Percentiles rank a stretch among this genome's conserved stretches.
phyloP scores from a whole-genome alignment of 2,113 vertebrate genomes.

The Serilophus lunatus region DNA sequence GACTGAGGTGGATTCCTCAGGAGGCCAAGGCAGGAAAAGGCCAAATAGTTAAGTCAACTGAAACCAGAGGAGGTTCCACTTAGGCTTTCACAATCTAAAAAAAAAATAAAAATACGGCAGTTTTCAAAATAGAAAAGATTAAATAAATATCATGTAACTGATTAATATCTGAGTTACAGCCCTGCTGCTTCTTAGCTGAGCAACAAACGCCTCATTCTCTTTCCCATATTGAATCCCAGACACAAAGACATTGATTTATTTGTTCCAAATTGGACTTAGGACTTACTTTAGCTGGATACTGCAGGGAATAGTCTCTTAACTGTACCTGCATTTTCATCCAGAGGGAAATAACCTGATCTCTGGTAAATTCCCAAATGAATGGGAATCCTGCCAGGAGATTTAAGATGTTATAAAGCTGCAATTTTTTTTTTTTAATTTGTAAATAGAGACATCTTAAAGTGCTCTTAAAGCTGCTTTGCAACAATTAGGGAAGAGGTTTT shows the following conservation, averaged over 20 bases:
- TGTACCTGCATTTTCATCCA: neutral
- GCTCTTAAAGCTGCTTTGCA: constrained; percentile 7
- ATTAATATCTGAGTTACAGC: neutral
- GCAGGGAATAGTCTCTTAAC: neutral
- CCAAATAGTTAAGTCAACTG: neutral
- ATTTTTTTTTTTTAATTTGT: neutral
- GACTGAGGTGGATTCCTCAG: neutral
- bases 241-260: neutral
- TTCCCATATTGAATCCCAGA: neutral
- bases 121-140: neutral
- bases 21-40: neutral
- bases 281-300: neutral
- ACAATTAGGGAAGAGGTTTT: constrained; percentile 15
- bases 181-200: neutral
- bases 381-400: neutral
- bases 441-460: constrained; percentile 21
- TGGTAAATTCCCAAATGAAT: neutral
- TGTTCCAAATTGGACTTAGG: neutral
- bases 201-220: neutral
- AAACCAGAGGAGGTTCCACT: neutral
- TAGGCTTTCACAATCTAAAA: neutral
- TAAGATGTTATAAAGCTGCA: neutral
- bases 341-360: neutral
- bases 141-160: neutral
- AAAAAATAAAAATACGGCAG: neutral